Conservation (phyloP, 2,797 vertebrate species). For the Clarias laeviceps region DNA sequence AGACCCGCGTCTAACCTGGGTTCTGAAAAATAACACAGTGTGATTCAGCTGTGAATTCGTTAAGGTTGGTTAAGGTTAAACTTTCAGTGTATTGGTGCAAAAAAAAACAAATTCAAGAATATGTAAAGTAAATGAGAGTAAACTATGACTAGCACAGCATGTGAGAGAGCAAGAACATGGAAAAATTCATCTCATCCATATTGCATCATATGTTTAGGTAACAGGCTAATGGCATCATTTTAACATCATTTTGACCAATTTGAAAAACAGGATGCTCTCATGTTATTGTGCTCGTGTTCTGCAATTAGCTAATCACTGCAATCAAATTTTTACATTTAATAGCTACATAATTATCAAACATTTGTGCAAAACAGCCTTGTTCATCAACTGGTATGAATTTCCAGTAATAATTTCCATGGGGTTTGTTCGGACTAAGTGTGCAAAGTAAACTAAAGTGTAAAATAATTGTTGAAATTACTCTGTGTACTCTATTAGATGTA, state of each 20-base stretch:
- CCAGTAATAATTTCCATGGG: conserved; percentile 10
- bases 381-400: conserved; percentile 1
- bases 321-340: conserved; percentile 17
- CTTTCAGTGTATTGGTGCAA: not conserved
- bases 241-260: conserved; percentile 61
- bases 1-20: conserved; percentile 80
- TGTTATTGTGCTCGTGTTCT: conserved; percentile 53
- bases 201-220: conserved; percentile 64
- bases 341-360: conserved; percentile 12
- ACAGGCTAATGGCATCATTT: conserved; percentile 62
- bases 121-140: not conserved
- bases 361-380: not conserved
- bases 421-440: not conserved
- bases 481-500: not conserved
- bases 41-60: not conserved
- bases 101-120: conserved; percentile 20
- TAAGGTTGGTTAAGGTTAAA: not conserved
- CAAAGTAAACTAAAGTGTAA: not conserved
- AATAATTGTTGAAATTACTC: not conserved
- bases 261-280: conserved; percentile 58
- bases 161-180: conserved; percentile 16
- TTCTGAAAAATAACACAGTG: conserved; percentile 73
- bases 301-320: conserved; percentile 2
- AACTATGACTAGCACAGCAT: not conserved
- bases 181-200: conserved; percentile 48